Evolutionary conservation across 2,888 invertebrate genomes (phyloP), one percentile per base, ranked within the genome.

Genomic region (Parthenolecanium corni): DNA sequence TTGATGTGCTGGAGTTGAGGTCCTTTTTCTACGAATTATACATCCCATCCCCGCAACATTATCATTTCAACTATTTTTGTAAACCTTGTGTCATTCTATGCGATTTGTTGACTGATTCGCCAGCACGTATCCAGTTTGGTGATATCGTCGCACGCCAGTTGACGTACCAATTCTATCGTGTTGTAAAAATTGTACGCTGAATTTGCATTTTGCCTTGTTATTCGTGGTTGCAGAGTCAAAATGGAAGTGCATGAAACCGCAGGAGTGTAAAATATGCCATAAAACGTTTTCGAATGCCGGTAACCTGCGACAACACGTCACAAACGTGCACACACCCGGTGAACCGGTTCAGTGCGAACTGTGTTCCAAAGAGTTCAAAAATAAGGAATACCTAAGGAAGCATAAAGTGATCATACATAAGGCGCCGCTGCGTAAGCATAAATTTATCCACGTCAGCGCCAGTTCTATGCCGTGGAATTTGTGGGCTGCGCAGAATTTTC

Each of bases 201-300:
- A 54, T 40, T n/a, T 54, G n/a, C 40, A 36, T 40, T 40, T n/a
- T 54, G n/a, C 40, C 16, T 40, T 47, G 14, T 16, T 44, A 23
- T n/a, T 58, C 46, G 53, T 63, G 38, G 53, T 58, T 58, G 40
- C 58, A 58, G 58, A 58, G 31, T 49, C 58, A 23, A 69, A 71
- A 63, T 72, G 72, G 72, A 68, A 71, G 62, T 72, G 72, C 67
- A 71, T 72, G 72, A 71, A 71, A 69, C 72, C 72, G 24, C 71
- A 70, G 57, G 67, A 69, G 47, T 72, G 72, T 65, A 69, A 69
- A 57, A 69, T 71, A 66, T 72, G 72, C 68, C 67, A 70, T 68
- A 71, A 71, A 68, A 70, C 70, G 36, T 72, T 72, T 70, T 70
- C 70, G 66, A 72, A 72, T 65, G 69, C 70, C 44, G 72, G 72